Base-by-base conservation (phyloP, 2,113 vertebrate genomes). In the Bubo bubo region DNA sequence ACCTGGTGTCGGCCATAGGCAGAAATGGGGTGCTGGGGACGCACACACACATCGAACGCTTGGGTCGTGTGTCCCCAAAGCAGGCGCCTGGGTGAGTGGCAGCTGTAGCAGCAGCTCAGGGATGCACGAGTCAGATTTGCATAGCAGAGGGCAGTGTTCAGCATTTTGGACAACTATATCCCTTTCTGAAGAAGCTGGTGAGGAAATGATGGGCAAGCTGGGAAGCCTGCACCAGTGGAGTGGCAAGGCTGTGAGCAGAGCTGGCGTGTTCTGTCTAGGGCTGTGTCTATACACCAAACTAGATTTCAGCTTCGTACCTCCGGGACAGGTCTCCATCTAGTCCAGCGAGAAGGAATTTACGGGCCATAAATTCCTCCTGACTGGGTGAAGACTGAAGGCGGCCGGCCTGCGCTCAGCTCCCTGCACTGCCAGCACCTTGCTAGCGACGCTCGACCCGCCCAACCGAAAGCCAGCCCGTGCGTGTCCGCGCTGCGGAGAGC, bases 71-170 rank as follows among this genome's bases (percentile, higher is more conserved):
- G 9, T 68, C 52, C 52, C 43, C 34, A 23, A 3, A 50, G 39
- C 39, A 39, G 34, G 45, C 41, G 63, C 17, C 59, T 59, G 41
- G 35, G 26, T 30, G 27, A 49, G 23, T 4, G 3, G 12, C 67
- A 79, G 56, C 60, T 53, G 52, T 20, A 43, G 45, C 39, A 72
- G 72, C 12, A 73, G 79, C 68, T 62, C 50, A 9, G 66, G 60
- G 32, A 52, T 56, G 64, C 43, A 50, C 3, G 23, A 81, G 68
- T 43, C 2, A 3, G 17, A 5, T 84, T 77, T 59, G 52, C 37
- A 23, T 84, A 95, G 80, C 86, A 95, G 93, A 97, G 75, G 93
- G 95, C 93, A 87, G 72, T 30, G 43, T 80, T 95, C 91, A 86
- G 76, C 67, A 3, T 70, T 94, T 83, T 37, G 75, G 79, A 88